These are phyloP conservation scores for Phoeniculus purpureus DNA, from an alignment of 2,797 vertebrate genomes.

Conservation along the genomic window DNA sequence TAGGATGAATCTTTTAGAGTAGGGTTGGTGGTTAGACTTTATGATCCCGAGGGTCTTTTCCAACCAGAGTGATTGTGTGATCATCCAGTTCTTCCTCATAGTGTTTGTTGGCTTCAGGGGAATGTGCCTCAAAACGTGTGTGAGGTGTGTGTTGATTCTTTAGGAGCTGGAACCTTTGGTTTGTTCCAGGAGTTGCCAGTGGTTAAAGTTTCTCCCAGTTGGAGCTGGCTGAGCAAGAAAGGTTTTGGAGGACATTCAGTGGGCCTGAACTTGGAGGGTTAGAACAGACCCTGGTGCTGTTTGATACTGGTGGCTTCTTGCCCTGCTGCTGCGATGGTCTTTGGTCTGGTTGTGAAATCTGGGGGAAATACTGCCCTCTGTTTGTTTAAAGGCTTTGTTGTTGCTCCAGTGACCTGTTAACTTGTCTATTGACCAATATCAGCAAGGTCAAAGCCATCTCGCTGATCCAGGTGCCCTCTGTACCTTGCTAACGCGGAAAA, in stretches of 20 bases:
- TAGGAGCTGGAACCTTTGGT: background rate
- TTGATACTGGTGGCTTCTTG: background rate
- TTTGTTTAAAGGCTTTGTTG: background rate
- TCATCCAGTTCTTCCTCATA: background rate
- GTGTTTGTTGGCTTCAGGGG: background rate
- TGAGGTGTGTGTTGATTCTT: background rate
- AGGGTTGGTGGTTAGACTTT: too few species aligned
- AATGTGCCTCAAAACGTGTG: background rate
- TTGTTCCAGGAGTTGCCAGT: background rate
- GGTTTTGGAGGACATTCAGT: background rate
- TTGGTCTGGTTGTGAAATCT: background rate
- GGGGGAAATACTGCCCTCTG: background rate
- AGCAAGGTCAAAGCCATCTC: background rate
- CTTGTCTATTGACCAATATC: background rate
- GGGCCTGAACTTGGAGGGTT: background rate
- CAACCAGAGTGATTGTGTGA: too few species aligned
- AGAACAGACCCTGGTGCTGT: background rate
- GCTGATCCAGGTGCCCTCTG: background rate
- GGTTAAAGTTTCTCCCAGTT: background rate
- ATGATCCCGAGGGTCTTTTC: too few species aligned
- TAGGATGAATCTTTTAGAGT: too few species aligned
- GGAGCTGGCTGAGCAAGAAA: background rate
- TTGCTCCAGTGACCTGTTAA: fast-evolving
- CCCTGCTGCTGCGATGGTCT: background rate
- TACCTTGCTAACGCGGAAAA: background rate